Evolutionary conservation across 1,140 invertebrate species (phyloP).

Genomic region (Nymphalis io): DNA sequence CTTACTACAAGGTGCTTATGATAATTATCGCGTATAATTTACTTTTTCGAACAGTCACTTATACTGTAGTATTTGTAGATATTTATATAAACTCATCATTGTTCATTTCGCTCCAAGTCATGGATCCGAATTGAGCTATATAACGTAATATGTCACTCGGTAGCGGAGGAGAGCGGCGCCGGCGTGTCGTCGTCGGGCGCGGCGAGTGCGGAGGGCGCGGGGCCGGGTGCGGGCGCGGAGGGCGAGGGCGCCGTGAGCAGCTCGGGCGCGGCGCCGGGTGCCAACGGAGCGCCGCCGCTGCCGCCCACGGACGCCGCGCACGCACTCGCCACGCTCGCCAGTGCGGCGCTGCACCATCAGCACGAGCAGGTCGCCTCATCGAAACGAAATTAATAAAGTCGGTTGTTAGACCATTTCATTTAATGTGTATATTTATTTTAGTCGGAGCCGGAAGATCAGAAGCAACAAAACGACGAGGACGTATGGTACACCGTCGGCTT

Average conservation of each 20-base stretch:
- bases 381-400: background rate
- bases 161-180: slow-evolving; percentile 55
- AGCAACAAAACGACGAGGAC: slow-evolving; percentile 72
- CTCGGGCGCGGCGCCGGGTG: slow-evolving; percentile 45
- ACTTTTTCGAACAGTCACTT: no score
- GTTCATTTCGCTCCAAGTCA: no score
- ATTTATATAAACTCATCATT: no score
- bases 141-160: no score
- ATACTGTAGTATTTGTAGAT: no score
- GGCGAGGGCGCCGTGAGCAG: slow-evolving; percentile 67
- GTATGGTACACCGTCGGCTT: slow-evolving; percentile 79
- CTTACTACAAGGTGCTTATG: slow-evolving; percentile 53
- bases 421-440: slow-evolving; percentile 33
- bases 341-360: slow-evolving; percentile 75
- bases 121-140: no score
- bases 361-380: slow-evolving; percentile 58
- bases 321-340: slow-evolving; percentile 77
- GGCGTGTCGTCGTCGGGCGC: slow-evolving; percentile 56
- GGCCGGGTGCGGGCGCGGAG: slow-evolving; percentile 44
- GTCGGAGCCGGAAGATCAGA: slow-evolving; percentile 68
- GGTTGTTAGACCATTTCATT: background rate
- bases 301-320: slow-evolving; percentile 72
- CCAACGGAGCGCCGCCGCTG: slow-evolving; percentile 58
- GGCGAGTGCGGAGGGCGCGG: slow-evolving; percentile 29
- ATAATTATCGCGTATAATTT: no score